These are phyloP conservation scores for Drosophila insularis DNA, from an alignment of 1,140 invertebrate genomes.

Conservation along the genomic window DNA sequence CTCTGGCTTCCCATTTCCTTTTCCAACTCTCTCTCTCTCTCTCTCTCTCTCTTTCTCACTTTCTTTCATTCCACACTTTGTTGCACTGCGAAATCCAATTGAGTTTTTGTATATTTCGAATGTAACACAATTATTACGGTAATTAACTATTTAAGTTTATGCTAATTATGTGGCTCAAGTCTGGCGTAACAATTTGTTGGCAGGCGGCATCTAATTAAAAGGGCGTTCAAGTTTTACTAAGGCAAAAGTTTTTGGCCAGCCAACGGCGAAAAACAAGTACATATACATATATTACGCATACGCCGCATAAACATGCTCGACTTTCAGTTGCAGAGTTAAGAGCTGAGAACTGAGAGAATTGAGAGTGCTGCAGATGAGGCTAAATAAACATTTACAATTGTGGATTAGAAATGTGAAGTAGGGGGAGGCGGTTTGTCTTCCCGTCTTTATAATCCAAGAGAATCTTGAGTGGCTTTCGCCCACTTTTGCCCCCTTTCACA, in stretches of 20 bases:
- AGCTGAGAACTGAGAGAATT: not conserved
- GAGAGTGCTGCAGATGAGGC: not conserved
- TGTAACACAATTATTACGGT: constrained; percentile 74
- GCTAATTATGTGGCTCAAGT: constrained; percentile 59
- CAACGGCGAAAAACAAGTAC: not conserved
- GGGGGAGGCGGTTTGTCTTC: too few relatives aligned
- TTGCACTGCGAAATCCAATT: constrained; percentile 41
- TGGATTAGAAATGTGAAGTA: not conserved
- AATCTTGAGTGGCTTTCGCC: too few relatives aligned
- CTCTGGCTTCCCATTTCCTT: constrained; percentile 8
- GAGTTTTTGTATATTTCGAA: constrained; percentile 36
- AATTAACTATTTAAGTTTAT: constrained; percentile 77
- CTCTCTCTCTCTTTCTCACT: not conserved
- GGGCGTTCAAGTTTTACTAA: constrained; percentile 15
- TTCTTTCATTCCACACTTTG: not conserved
- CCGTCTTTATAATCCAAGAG: too few relatives aligned
- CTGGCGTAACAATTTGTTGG: constrained; percentile 48
- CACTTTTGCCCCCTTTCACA: too few relatives aligned
- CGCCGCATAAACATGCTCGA: constrained; percentile 13
- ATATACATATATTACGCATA: constrained; percentile 36
- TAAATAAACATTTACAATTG: not conserved
- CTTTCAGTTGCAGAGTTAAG: not conserved
- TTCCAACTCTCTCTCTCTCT: not conserved
- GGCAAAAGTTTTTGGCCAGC: constrained; percentile 19
- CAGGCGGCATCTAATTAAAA: constrained; percentile 49